These are phyloP conservation scores for Eufriesea mexicana DNA, from an alignment of 1,140 invertebrate genomes.

Conservation along the genomic window DNA sequence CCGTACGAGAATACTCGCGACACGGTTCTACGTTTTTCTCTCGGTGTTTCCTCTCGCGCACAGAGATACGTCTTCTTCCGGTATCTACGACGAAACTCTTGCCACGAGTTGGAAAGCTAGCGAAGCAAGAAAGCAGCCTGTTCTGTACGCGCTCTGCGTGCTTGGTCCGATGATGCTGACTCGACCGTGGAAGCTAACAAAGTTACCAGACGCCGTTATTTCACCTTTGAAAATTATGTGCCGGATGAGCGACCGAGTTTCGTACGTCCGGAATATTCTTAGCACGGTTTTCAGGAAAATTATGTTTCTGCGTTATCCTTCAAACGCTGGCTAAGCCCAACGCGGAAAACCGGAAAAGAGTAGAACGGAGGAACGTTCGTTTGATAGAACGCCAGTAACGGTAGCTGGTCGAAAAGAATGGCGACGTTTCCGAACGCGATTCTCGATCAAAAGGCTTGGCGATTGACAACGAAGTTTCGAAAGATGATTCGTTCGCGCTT, in stretches of 20 bases:
- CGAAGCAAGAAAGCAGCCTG: neutral
- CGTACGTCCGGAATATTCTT: neutral
- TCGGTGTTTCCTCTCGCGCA: too few species aligned
- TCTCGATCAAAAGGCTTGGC: neutral
- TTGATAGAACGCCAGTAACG: too few species aligned
- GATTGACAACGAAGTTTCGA: neutral
- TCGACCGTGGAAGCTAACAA: neutral
- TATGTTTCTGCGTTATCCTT: neutral
- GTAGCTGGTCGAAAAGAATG: too few species aligned
- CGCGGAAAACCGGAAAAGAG: too few species aligned
- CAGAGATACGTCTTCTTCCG: too few species aligned
- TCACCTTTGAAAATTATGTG: slow-evolving; percentile 3
- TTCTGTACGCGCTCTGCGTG: neutral
- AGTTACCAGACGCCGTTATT: slow-evolving; percentile 3
- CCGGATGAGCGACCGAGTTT: neutral
- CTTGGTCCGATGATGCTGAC: neutral
- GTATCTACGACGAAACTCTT: too few species aligned
- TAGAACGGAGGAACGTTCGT: too few species aligned
- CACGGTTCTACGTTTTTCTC: neutral
- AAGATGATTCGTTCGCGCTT: neutral
- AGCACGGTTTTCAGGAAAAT: neutral
- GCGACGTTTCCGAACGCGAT: neutral
- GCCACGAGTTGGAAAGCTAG: too few species aligned
- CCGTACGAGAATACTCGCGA: neutral
- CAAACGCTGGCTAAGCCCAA: too few species aligned